These are phyloP conservation scores for Ammodytes marinus DNA, from an alignment of 2,113 vertebrate species.

Conservation along the genomic window DNA sequence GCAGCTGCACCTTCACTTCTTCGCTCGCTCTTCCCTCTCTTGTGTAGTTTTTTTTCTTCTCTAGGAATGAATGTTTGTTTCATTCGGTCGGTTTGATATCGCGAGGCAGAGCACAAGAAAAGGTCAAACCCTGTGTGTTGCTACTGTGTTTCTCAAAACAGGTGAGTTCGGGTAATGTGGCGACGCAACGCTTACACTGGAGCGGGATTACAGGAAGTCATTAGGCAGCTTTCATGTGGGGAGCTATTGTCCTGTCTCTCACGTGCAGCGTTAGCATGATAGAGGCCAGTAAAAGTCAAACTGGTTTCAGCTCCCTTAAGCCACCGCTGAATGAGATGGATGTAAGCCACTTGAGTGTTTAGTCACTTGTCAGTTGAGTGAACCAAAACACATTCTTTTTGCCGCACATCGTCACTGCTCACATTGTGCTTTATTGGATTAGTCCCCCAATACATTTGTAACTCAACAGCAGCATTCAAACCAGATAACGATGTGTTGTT, in stretches of 20 bases:
- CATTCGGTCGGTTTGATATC: conserved; percentile 16
- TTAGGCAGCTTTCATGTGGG: conserved; percentile 51
- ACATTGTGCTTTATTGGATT: conserved; percentile 72
- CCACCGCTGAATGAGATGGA: conserved; percentile 41
- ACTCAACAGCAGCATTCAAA: conserved; percentile 26
- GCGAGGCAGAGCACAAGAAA: neutral
- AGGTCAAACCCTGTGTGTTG: conserved; percentile 30
- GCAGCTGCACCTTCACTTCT: conserved; percentile 49
- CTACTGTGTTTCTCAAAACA: conserved; percentile 45
- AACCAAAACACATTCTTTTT: conserved; percentile 43
- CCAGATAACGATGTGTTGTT: conserved; percentile 56
- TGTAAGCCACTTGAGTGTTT: conserved; percentile 48
- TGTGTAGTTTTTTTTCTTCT: neutral
- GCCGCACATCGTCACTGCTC: conserved; percentile 39
- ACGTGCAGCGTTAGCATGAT: conserved; percentile 30
- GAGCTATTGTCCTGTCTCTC: conserved; percentile 61
- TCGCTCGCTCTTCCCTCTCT: conserved; percentile 15
- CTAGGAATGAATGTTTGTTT: conserved; percentile 34
- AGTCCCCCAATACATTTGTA: conserved; percentile 39
- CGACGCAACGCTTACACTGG: conserved; percentile 27
- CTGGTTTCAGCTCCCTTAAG: conserved; percentile 65
- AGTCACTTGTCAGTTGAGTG: conserved; percentile 47
- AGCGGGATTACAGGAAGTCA: conserved; percentile 52
- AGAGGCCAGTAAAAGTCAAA: conserved; percentile 60
- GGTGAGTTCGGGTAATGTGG: conserved; percentile 32